phyloP scores from a whole-genome alignment of 2,113 vertebrate species.

The Electrona antarctica region DNA sequence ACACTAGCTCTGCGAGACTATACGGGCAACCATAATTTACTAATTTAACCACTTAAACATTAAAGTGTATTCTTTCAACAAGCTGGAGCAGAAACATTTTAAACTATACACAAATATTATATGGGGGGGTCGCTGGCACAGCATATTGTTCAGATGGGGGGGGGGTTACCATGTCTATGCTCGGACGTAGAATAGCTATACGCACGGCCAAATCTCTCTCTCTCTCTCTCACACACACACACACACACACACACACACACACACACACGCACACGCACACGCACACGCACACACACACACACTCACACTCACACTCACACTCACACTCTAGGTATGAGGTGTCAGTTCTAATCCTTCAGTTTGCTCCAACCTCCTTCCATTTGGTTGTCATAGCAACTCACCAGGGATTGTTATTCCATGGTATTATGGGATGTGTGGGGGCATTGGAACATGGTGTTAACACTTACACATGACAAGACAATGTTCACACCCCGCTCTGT shows the following conservation, averaged over 20 bases:
- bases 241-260: background rate
- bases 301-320: background rate
- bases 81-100: too few relatives aligned
- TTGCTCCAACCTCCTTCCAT: slow-evolving; percentile 43
- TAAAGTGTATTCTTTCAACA: too few relatives aligned
- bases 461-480: slow-evolving; percentile 11
- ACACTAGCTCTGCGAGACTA: too few relatives aligned
- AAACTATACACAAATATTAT: too few relatives aligned
- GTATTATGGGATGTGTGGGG: slow-evolving; percentile 64
- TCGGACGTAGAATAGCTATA: too few relatives aligned
- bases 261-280: background rate
- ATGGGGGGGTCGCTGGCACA: too few relatives aligned
- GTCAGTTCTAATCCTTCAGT: slow-evolving; percentile 54
- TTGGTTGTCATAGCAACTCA: slow-evolving; percentile 62
- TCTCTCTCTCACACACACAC: too few relatives aligned
- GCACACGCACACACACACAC: background rate
- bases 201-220: too few relatives aligned
- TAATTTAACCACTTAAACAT: too few relatives aligned
- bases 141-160: too few relatives aligned
- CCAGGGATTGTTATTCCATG: slow-evolving; percentile 55
- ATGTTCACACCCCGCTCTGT: slow-evolving; percentile 11
- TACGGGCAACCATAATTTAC: too few relatives aligned
- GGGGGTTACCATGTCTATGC: too few relatives aligned
- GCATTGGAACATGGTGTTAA: slow-evolving; percentile 50
- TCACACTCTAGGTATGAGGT: slow-evolving; percentile 33